Base-by-base conservation (phyloP, 2,797 vertebrate species). In the Sebastolobus alascanus region DNA sequence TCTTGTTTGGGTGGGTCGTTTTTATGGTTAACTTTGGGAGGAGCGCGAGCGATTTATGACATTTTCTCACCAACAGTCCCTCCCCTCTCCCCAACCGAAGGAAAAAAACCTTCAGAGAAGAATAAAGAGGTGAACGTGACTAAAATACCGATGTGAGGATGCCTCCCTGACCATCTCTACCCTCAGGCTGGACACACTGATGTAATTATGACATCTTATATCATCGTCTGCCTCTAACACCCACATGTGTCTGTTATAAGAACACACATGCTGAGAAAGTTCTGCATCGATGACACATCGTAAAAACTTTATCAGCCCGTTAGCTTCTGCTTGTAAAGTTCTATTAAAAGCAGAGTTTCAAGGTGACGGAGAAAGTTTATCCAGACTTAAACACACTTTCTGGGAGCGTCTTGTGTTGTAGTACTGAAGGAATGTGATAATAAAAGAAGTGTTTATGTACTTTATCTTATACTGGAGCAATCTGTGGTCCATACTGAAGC, bases 1-100 rank as follows among this genome's bases (percentile, higher is more conserved):
- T 85, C 91, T 85, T 91, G 88, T 94, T 91, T 95, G 95, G 95
- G 95, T 91, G 95, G 94, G 93, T 88, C 94, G 86, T 73, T 84
- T 87, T 91, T 83, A 90, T 91, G 93, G 94, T 94, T 90, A 84
- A 88, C 83, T 90, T 22, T 59, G 91, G 93, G 92, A 92, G 94
- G 94, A 90, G 90, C 69, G 56, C 43, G 2, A 73, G 71, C 18
- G 2, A 89, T 90, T 92, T 88, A 88, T 87, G 89, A 91, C 86
- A 79, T 93, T 92, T 88, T 89, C 87, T 93, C 83, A 90, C 84
- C 82, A 81, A 60, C 56, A 55, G 25, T 60, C 56, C 37, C 74
- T n/a, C 73, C 81, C 38, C 63, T 18, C 37, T 40, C 20, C 52
- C 12, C 37, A 1, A 38, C 16, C 29, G 22, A 69, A 20, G n/a